Evolutionary conservation across 2,888 invertebrate species (phyloP), one percentile per base, ranked within the genome.

Genomic region (Zygothrica quintamaculata): DNA sequence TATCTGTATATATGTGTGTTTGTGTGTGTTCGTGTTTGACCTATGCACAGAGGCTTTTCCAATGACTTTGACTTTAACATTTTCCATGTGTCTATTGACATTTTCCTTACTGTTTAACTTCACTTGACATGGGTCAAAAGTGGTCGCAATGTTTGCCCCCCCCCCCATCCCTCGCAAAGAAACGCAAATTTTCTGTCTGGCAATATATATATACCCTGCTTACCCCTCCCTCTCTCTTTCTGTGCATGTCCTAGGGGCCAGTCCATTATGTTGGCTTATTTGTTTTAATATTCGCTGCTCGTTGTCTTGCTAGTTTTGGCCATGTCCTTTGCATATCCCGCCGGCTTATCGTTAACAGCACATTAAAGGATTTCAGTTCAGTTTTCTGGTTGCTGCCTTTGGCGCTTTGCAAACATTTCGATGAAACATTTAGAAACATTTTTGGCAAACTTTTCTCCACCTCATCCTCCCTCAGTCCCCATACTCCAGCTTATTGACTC

Each of bases 201-300:
- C 8, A 1, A 22, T 22, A 22, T 22, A n/a, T n/a, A n/a, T n/a
- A n/a, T n/a, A n/a, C n/a, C n/a, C n/a, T n/a, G n/a, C n/a, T n/a
- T n/a, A n/a, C n/a, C n/a, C n/a, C n/a, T 22, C 18, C 18, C 5
- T 22, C 18, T 22, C 16, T 25, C 26, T 36, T 13, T 36, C 36
- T 36, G 36, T 39, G n/a, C n/a, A 3, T 39, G 18, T 33, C 58
- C 69, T 62, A 43, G 43, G 37, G 68, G 69, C 37, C 50, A 44
- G 74, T 81, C 81, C 61, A 75, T 84, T 79, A 78, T 73, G 67
- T 62, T 64, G 74, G 71, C 80, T 80, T 85, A 84, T 82, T 86
- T 86, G 84, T 84, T 86, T 86, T 84, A 86, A 86, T 82, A 86
- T 84, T 81, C 84, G 48, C 78, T 81, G 78, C 78, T 84, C 80